Evolutionary conservation across 2,113 vertebrate genomes (phyloP), one percentile per base, ranked within the genome.

Genomic region (Syngnathus typhle): DNA sequence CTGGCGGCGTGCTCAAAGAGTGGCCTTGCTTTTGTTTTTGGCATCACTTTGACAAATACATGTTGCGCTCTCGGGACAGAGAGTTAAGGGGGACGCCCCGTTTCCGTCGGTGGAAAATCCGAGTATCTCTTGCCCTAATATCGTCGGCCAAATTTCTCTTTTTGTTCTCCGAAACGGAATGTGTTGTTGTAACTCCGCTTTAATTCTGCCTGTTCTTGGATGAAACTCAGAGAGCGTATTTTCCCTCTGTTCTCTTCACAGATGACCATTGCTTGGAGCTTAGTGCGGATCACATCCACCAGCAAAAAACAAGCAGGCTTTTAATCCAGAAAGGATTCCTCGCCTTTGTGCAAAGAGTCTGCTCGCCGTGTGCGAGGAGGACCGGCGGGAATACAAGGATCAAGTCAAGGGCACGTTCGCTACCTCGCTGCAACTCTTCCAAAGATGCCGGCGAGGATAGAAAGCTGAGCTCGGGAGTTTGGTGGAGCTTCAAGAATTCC

Each of bases 321-420:
- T 76, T 81, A 80, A 81, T 80, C 79, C 76, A 69, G 71, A 67
- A 79, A 81, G 73, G 83, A 82, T 75, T 81, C 73, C 67, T 74
- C 65, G 32, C 67, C 78, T 75, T 73, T 67, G 68, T 39, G 63
- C 73, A 67, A 68, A 79, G 78, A 82, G 79, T 75, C 75, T 69
- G 23, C 71, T 79, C 80, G 82, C 82, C 15, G 64, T 44, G 47
- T 79, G 70, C 64, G 70, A 86, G 67, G 71, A 81, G 61, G 71
- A 81, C 78, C 74, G n/a, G 56, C 73, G 78, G 82, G 86, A 88
- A 76, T 74, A 82, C 75, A 76, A 80, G 73, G 82, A 80, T 67
- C 65, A 47, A 85, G 76, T 79, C 70, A 84, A 87, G 81, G 82
- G 85, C 83, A 63, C 66, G 1, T 68, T 76, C 67, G 49, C 72